Conservation (phyloP, 1,140 invertebrate species). For the Neodiprion pinetum region DNA sequence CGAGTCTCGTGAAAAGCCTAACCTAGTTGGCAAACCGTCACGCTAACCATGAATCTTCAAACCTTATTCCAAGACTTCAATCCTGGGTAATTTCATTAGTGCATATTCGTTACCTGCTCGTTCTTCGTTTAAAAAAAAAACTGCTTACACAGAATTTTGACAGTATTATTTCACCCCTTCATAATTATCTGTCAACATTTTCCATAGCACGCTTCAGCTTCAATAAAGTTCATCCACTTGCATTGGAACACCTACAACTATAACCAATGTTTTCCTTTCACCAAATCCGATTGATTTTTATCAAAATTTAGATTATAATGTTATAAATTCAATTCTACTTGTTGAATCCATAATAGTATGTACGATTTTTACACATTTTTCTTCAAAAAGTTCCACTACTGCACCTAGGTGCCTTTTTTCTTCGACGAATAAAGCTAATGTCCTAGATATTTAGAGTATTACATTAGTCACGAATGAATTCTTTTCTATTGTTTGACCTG, state of each 20-base stretch:
- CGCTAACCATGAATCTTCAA: constrained; percentile 81
- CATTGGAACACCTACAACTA: constrained; percentile 16
- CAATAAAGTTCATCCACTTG: constrained; percentile 16
- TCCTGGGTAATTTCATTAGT: constrained; percentile 73
- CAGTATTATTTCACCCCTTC: background rate
- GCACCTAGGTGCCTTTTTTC: no score
- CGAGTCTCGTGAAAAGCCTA: constrained; percentile 1
- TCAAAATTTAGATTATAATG: no score
- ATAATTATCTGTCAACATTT: constrained; percentile 14
- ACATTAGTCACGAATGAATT: no score
- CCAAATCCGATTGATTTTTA: background rate
- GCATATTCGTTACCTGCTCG: background rate
- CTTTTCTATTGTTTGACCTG: no score
- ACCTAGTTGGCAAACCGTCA: background rate
- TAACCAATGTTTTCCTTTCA: constrained; percentile 5
- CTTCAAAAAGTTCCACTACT: no score
- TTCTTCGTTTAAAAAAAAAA: background rate
- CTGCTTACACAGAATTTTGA: constrained; percentile 6
- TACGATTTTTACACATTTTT: no score
- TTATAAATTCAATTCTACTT: no score
- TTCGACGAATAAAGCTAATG: no score
- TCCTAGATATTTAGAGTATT: no score
- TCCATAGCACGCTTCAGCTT: constrained; percentile 16
- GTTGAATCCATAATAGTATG: no score
- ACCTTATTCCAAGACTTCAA: constrained; percentile 91